Evolutionary conservation across 2,888 invertebrate genomes (phyloP).

Genomic region (Acrobasis consociella): DNA sequence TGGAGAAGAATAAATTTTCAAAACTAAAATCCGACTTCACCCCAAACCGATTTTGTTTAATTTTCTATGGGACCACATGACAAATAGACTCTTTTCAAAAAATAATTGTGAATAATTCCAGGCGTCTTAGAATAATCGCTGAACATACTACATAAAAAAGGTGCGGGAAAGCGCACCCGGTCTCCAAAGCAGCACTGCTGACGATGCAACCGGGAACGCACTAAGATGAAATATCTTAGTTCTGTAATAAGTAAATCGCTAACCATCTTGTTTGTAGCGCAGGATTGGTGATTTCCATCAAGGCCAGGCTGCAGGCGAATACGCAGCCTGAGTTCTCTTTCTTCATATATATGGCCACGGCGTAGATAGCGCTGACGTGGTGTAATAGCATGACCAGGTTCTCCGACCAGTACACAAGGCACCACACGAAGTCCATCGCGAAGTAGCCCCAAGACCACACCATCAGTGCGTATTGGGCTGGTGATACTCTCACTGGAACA

Average conservation of each 20-base stretch:
- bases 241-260: constrained; percentile 22
- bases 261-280: constrained; percentile 84
- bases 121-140: too few species aligned
- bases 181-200: too few species aligned
- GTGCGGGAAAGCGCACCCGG: too few species aligned
- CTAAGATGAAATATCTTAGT: background rate
- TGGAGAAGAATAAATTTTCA: too few species aligned
- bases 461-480: constrained; percentile 71
- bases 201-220: too few species aligned
- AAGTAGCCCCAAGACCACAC: constrained; percentile 85
- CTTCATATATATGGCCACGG: constrained; percentile 76
- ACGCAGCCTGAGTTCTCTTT: constrained; percentile 78
- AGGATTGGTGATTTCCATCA: constrained; percentile 85
- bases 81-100: too few species aligned
- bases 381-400: constrained; percentile 79
- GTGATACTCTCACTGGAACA: constrained; percentile 52
- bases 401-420: constrained; percentile 76
- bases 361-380: constrained; percentile 76
- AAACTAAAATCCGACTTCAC: too few species aligned
- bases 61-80: too few species aligned
- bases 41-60: too few species aligned
- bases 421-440: constrained; percentile 84
- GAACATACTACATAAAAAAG: too few species aligned
- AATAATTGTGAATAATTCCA: too few species aligned
- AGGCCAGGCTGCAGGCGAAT: constrained; percentile 78